phyloP scores from a whole-genome alignment of 2,797 vertebrate species.

The Takifugu rubripes region DNA sequence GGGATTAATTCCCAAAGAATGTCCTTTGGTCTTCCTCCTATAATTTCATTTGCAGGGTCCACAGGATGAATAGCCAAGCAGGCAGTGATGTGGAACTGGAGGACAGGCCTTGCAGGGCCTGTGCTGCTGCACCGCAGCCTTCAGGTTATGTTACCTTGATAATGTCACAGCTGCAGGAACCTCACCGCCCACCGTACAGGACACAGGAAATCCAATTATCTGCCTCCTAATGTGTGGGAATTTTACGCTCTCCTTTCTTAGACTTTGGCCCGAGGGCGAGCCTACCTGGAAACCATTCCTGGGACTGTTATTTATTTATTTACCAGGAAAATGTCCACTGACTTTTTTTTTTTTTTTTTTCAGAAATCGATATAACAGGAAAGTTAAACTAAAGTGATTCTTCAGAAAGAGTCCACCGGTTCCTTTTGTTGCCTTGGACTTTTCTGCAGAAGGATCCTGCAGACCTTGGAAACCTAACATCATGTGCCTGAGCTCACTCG shows the following conservation, averaged over 20 bases:
- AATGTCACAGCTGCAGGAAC: slow-evolving; percentile 74
- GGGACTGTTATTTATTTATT: slow-evolving; percentile 53
- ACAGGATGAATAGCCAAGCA: slow-evolving; percentile 79
- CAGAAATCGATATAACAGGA: slow-evolving; percentile 38
- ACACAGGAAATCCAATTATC: slow-evolving; percentile 73
- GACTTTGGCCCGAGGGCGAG: slow-evolving; percentile 56
- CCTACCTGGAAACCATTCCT: slow-evolving; percentile 51
- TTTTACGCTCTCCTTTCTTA: slow-evolving; percentile 67
- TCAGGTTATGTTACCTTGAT: slow-evolving; percentile 81
- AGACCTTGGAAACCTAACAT: neutral
- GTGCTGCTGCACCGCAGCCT: slow-evolving; percentile 62
- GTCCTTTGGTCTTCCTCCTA: slow-evolving; percentile 79
- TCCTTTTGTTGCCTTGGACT: slow-evolving; percentile 55
- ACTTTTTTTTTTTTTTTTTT: slow-evolving; percentile 11
- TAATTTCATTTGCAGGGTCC: slow-evolving; percentile 81
- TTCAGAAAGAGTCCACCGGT: too few relatives aligned
- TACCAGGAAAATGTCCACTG: slow-evolving; percentile 29
- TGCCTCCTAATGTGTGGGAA: slow-evolving; percentile 66
- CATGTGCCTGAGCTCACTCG: slow-evolving; percentile 26
- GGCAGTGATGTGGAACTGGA: slow-evolving; percentile 70
- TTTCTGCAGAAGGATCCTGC: slow-evolving; percentile 2
- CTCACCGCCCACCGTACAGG: slow-evolving; percentile 62
- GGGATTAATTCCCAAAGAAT: slow-evolving; percentile 80
- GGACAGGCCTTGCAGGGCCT: slow-evolving; percentile 69
- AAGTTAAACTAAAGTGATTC: slow-evolving; percentile 3